These are phyloP conservation scores for Melanophora roralis DNA, from an alignment of 2,888 invertebrate species.

Conservation along the genomic window DNA sequence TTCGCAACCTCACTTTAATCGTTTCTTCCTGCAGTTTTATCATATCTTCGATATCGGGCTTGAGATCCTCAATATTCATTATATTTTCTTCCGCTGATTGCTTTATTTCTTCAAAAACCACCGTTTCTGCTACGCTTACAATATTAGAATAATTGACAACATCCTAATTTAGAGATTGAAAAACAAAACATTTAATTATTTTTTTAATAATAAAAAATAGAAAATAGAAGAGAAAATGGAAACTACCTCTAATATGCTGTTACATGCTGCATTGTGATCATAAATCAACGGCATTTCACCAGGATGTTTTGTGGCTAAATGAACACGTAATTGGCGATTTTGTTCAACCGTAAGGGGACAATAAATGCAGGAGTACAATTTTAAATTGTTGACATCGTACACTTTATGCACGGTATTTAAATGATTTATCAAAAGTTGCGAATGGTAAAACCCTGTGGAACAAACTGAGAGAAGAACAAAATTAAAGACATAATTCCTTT, in stretches of 20 bases:
- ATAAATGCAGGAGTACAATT: conserved; percentile 62
- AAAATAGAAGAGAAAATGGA: too few species aligned
- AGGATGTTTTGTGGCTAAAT: conserved; percentile 61
- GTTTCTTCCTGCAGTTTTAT: conserved; percentile 48
- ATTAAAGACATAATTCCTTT: too few species aligned
- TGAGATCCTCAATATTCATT: conserved; percentile 23
- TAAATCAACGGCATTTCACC: conserved; percentile 55
- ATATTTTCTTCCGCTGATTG: background rate
- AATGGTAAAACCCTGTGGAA: conserved; percentile 8
- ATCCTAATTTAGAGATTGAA: conserved; percentile 26
- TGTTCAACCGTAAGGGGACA: conserved; percentile 38
- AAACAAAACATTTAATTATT: background rate
- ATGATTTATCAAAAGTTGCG: conserved; percentile 18
- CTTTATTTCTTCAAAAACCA: background rate
- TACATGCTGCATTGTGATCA: conserved; percentile 41
- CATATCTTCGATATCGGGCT: conserved; percentile 43
- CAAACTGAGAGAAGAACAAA: conserved; percentile 54
- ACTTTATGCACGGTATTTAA: background rate
- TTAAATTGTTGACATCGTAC: background rate
- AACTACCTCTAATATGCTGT: conserved; percentile 35
- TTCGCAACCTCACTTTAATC: conserved; percentile 42
- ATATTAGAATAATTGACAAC: background rate
- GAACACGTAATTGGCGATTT: conserved; percentile 40
- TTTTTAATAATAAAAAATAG: too few species aligned
- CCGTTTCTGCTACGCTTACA: conserved; percentile 18